Evolutionary conservation across 2,113 vertebrate genomes (phyloP).

Genomic region (Phalacrocorax carbo): DNA sequence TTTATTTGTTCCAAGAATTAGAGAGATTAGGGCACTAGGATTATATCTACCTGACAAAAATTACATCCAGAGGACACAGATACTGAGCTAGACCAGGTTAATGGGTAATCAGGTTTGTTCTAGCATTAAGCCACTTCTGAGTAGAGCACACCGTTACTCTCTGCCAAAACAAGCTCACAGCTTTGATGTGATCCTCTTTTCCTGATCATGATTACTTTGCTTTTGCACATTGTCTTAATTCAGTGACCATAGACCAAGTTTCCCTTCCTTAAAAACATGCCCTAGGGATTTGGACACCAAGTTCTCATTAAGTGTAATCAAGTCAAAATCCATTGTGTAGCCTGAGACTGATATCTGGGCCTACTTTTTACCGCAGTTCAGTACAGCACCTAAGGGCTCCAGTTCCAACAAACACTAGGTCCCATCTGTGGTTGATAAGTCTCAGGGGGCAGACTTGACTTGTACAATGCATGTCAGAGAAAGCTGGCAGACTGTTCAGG

Average conservation of each 20-base stretch:
- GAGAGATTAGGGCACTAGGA: too few species aligned
- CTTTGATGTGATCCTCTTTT: neutral
- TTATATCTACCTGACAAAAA: neutral
- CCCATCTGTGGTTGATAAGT: neutral
- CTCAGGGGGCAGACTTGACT: neutral
- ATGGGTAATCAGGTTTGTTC: neutral
- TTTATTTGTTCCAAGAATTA: neutral
- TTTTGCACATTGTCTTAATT: neutral
- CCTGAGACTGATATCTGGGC: neutral
- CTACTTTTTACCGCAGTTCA: neutral
- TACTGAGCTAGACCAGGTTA: neutral
- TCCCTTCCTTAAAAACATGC: neutral
- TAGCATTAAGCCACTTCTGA: neutral
- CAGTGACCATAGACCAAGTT: neutral
- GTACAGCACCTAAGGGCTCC: neutral
- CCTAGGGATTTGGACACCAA: neutral
- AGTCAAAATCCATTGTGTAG: neutral
- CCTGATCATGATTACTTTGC: neutral
- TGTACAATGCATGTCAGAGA: accelerated
- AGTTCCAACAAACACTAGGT: neutral
- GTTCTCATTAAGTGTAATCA: neutral
- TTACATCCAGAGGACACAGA: neutral
- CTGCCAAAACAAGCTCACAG: neutral
- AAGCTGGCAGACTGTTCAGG: neutral
- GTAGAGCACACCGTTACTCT: neutral